Base-by-base conservation (phyloP, 1,140 invertebrate genomes). In the Drosophila nikananu region DNA sequence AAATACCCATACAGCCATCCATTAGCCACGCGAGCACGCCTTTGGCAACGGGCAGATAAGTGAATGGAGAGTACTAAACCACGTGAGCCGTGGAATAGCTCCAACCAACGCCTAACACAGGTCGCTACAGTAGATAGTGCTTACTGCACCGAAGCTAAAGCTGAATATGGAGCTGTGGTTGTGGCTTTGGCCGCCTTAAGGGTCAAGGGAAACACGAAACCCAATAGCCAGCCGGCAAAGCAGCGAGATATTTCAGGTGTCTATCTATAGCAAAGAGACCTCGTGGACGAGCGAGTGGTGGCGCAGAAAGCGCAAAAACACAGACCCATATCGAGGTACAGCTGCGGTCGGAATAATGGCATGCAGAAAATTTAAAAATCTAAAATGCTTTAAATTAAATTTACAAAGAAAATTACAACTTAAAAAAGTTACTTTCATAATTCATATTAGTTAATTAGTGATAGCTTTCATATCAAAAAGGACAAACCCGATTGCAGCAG, bases 201-300 rank as follows among this genome's bases (percentile, higher is more conserved):
- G 41, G 72, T 39, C 58, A 25, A 13, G 21, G 27, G 19, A 46
- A 52, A 37, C 64, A 27, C 48, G 70, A 57, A 30, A 68, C 21
- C 32, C 23, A 49, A 27, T 21, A 44, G 6, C 35, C 25, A 12
- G 55, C n/a, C 41, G 35, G 23, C 21, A 46, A 73, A 77, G 68
- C 62, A 83, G 49, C 84, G 81, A 86, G 78, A 73, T 61, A 41
- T 46, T 67, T 81, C 61, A 90, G 81, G 86, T 89, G 65, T 84
- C 86, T 89, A 89, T 81, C 81, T 84, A 80, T 57, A 57, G 54
- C 21, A 39, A 57, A n/a, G 9, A 55, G 52, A 17, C 52, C 52
- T 37, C 5, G 52, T 62, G 35, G 41, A 25, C 27, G 32, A 65
- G 41, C 61, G 74, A 80, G 21, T 41, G 70, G 23, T 44, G 59